phyloP scores from a whole-genome alignment of 92 coral and sea anemone species.

The Ricordea florida region DNA sequence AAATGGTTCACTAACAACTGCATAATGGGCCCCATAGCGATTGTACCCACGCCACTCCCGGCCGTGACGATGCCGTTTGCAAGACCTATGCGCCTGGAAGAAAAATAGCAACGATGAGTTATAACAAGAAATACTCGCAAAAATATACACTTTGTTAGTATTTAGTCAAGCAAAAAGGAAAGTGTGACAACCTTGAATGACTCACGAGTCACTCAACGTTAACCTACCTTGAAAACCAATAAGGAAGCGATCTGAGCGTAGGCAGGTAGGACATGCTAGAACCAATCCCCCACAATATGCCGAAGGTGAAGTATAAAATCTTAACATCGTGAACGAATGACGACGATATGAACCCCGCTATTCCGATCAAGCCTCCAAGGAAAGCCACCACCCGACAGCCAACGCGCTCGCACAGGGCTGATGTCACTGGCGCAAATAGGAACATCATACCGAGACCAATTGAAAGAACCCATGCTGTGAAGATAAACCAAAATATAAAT shows the following conservation, averaged over 20 bases:
- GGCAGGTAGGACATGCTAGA: conserved; percentile 91
- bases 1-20: conserved; percentile 60
- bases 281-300: conserved; percentile 93
- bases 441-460: conserved; percentile 96
- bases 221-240: conserved; percentile 87
- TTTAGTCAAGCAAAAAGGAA: not conserved
- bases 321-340: conserved; percentile 77
- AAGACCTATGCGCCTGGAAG: conserved; percentile 78
- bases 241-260: conserved; percentile 84
- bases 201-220: not conserved
- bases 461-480: conserved; percentile 90
- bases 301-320: conserved; percentile 80
- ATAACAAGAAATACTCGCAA: not conserved
- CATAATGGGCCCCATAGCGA: conserved; percentile 90
- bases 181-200: not conserved
- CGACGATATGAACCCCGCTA: conserved; percentile 75
- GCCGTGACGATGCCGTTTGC: conserved; percentile 95
- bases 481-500: not conserved
- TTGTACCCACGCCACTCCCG: conserved; percentile 95
- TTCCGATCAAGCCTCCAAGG: conserved; percentile 77
- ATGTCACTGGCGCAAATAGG: conserved; percentile 89
- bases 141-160: not conserved
- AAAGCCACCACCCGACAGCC: conserved; percentile 92
- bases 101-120: not conserved
- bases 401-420: conserved; percentile 89